phyloP scores from a whole-genome alignment of 2,888 invertebrate genomes.

The Nemoura dubitans region DNA sequence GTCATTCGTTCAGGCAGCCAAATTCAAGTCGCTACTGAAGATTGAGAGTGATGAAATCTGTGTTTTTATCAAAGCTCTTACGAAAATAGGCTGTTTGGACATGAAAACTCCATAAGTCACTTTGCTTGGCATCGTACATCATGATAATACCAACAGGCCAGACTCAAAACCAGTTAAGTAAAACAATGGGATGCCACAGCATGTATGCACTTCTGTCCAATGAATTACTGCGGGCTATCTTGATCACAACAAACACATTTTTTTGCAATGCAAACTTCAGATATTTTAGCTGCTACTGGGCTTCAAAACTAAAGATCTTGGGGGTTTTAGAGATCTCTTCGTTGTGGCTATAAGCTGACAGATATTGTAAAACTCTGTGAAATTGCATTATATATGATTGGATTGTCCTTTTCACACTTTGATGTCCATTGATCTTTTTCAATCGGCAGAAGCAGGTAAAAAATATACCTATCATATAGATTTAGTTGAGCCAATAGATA shows the following conservation, averaged over 20 bases:
- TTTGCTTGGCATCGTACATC: neutral
- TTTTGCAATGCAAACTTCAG: neutral
- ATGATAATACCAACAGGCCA: neutral
- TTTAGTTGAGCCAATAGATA: neutral
- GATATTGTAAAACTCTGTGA: neutral
- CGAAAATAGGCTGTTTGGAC: conserved; percentile 1
- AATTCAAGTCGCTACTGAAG: conserved; percentile 7
- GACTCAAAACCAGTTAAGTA: conserved; percentile 16
- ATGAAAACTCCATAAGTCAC: conserved; percentile 19
- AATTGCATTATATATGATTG: neutral
- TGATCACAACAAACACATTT: neutral
- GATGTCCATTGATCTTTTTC: neutral
- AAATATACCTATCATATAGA: neutral
- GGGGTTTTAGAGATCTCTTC: no score
- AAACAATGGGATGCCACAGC: conserved; percentile 1
- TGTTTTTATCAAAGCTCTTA: conserved; percentile 7
- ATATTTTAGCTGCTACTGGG: neutral
- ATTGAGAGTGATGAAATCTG: conserved; percentile 7
- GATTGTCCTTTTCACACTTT: neutral
- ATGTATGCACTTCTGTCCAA: conserved; percentile 13
- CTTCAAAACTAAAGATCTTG: neutral
- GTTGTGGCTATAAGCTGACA: neutral
- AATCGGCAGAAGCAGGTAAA: neutral
- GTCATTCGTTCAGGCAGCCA: neutral
- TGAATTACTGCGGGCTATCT: neutral